These are phyloP conservation scores for Stichopus chloronotus DNA, from an alignment of 35 echinoderm and acorn worm species.

Conservation along the genomic window DNA sequence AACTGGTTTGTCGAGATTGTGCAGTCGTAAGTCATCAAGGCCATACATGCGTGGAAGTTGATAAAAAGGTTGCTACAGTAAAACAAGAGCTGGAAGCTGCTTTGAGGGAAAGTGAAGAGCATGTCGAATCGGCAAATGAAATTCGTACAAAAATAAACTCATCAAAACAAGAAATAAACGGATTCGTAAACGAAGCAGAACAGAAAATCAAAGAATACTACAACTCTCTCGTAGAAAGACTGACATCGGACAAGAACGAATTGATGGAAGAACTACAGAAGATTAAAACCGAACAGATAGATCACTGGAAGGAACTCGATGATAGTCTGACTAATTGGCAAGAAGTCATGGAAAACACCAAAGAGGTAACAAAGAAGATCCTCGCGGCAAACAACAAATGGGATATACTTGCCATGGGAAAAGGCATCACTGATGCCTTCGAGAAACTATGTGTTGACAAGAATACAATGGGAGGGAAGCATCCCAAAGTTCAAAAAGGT, in stretches of 20 bases:
- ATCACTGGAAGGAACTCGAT: not conserved
- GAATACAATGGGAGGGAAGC: too few species aligned
- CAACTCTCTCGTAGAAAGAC: not conserved
- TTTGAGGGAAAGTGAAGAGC: not conserved
- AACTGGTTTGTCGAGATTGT: slow-evolving; percentile 72
- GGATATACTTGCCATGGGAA: not conserved
- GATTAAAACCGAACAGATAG: not conserved
- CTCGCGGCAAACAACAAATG: not conserved
- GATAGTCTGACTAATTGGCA: not conserved
- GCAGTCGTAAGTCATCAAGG: slow-evolving; percentile 52
- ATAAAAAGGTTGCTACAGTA: not conserved
- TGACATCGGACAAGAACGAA: not conserved
- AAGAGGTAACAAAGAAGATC: not conserved
- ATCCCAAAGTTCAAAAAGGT: too few species aligned
- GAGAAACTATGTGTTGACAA: not conserved
- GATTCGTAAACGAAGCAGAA: not conserved
- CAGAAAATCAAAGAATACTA: not conserved
- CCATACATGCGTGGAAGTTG: not conserved
- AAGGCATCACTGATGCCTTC: not conserved
- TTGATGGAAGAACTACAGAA: not conserved
- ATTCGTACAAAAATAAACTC: not conserved
- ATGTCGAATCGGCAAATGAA: not conserved
- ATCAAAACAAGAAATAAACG: not conserved
- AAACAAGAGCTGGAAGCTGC: not conserved
- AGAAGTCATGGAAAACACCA: not conserved